Base-by-base conservation (phyloP, 2,113 vertebrate genomes). In the Indicator indicator region DNA sequence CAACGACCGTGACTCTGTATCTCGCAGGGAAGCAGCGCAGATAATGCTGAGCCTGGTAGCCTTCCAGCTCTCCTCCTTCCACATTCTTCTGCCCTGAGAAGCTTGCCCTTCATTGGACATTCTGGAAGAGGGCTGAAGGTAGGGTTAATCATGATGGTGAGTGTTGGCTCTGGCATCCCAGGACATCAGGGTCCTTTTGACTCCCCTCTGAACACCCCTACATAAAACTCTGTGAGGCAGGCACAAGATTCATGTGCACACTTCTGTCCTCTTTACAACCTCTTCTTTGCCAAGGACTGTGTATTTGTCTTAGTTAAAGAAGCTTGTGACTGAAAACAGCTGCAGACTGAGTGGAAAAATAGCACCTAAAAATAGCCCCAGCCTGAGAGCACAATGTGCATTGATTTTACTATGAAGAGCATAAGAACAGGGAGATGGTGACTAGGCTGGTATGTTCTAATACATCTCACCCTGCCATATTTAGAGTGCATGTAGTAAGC, bases 311-410 rank as follows among this genome's bases (percentile, higher is more conserved):
- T 87, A 85, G 92, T 84, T 83, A 92, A 94, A 91, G 86, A 96
- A 92, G 94, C 95, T 97, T 97, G 95, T 97, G 97, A 97, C 96
- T 97, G 94, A 96, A 97, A 97, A 96, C 97, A 98, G 97, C 96
- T 97, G 96, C 94, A 97, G 96, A 97, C 97, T 87, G n/a, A 96
- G 94, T 97, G 96, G 91, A 96, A 97, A 97, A 98, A 96, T 93
- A 96, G 72, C 94, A 96, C 96, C 97, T 97, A 97, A 95, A 97
- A 97, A 96, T 97, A 97, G 95, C 93, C 46, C 60, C 73, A 36
- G 55, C 90, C 90, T 94, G 76, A 93, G 97, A 97, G 96, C 95
- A 97, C 96, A 95, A 94, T 93, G 95, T 93, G 50, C 88, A 38
- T 93, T 90, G 91, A 95, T 95, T 97, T 95, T 89, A 94, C 94